Evolutionary conservation across 2,888 invertebrate genomes (phyloP), one percentile per base, ranked within the genome.

Genomic region (Platycheirus albimanus): DNA sequence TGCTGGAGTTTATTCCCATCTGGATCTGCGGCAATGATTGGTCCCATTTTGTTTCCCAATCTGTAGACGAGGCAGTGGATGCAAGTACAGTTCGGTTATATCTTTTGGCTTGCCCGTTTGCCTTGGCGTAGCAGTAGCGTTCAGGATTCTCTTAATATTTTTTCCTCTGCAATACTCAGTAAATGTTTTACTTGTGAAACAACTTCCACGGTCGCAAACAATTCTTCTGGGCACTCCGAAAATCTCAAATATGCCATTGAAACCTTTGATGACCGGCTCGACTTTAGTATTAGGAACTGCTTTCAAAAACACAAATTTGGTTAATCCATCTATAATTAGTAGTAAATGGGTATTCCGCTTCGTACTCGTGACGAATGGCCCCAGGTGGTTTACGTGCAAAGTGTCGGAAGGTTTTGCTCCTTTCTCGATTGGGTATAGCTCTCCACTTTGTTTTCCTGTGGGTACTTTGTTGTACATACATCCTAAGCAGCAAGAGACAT

Each of bases 171-270:
- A 38, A 38, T 38, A 38, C 38, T 38, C 38, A 13, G 3, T 7
- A 13, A 38, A 38, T 13, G 7, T 38, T 38, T 38, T 38, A 38
- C 38, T 49, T 7, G 28, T 49, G 49, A 49, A 49, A 49, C 49
- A 49, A 28, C 24, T 49, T 24, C 49, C 24, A 0, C 49, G 49
- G 24, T 49, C 49, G 7, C 49, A 28, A 28, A 49, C 6, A 13
- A 49, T 49, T 13, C 49, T n/a, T 13, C 49, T 24, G 8, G 49
- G 49, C 8, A 8, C 28, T n/a, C 49, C 24, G 8, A 13, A 49
- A 49, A 49, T 28, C 10, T 49, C 8, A 49, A 47, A 49, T 28
- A 49, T 49, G 13, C 13, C 5, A 28, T 49, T 38, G 6, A 38
- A 38, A 13, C 2, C 38, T 13, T 38, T 38, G n/a, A 38, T 13